Evolutionary conservation across 30 jellyfish, hydroid and myxozoan species (phyloP).

Genomic region (Mastigias papua): DNA sequence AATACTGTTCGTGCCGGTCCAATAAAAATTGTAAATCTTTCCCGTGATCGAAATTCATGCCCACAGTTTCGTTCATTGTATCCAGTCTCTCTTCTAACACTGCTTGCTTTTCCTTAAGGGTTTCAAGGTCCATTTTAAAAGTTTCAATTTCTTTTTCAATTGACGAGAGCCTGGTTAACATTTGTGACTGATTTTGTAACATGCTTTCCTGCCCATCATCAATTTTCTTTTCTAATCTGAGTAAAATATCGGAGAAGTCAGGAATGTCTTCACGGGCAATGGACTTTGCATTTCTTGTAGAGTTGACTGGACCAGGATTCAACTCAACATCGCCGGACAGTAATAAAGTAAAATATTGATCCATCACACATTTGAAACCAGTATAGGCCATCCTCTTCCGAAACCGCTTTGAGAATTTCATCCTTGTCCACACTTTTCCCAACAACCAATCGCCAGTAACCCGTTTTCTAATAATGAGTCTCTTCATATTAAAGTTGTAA

Average conservation of each 20-base stretch:
- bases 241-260: not conserved
- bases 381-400: slow-evolving; percentile 9
- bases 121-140: not conserved
- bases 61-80: not conserved
- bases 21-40: not conserved
- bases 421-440: slow-evolving; percentile 1
- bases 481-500: not conserved
- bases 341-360: not conserved
- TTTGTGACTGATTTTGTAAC: not conserved
- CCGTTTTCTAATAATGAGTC: not conserved
- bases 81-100: not conserved
- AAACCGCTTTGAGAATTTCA: slow-evolving; percentile 3
- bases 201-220: slow-evolving; percentile 20
- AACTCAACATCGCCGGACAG: slow-evolving; percentile 6
- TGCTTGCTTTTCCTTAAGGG: not conserved
- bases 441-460: not conserved
- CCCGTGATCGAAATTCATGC: slow-evolving; percentile 1
- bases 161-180: not conserved
- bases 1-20: slow-evolving; percentile 14
- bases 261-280: slow-evolving; percentile 1
- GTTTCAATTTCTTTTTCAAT: not conserved
- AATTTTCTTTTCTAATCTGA: not conserved
- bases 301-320: slow-evolving; percentile 6
- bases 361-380: not conserved
- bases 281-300: not conserved